These are phyloP conservation scores for Formicarius rufipectus DNA, from an alignment of 2,113 vertebrate genomes.

Conservation along the genomic window DNA sequence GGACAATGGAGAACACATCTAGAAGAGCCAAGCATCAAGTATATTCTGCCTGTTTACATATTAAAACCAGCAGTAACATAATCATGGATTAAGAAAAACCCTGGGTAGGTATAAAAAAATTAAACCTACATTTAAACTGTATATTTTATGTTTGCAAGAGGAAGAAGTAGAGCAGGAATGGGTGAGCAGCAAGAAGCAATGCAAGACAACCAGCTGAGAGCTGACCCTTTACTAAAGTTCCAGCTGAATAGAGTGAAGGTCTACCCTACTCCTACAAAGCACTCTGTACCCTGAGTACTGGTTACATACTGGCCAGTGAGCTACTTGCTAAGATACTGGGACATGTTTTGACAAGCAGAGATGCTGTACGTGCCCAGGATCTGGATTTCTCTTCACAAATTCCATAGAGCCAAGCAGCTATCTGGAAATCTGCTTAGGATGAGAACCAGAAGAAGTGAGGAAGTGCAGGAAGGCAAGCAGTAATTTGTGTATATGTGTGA, in stretches of 20 bases:
- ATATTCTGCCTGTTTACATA: not conserved
- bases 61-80: not conserved
- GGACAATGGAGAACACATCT: not conserved
- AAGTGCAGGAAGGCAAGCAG: not conserved
- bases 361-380: not conserved
- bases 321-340: not conserved
- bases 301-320: not conserved
- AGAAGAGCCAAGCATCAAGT: not conserved
- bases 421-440: conserved; percentile 55
- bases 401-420: conserved; percentile 9
- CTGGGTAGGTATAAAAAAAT: not conserved
- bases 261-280: not conserved
- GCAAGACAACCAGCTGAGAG: not conserved
- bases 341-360: not conserved
- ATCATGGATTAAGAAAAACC: not conserved
- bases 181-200: not conserved
- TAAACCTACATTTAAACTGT: not conserved
- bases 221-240: not conserved
- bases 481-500: not conserved
- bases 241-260: not conserved
- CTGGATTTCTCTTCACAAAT: conserved; percentile 50
- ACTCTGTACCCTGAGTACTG: not conserved
- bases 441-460: not conserved
- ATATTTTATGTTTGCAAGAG: not conserved
- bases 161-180: not conserved